Evolutionary conservation across 2,113 vertebrate species (phyloP), one percentile per base, ranked within the genome.

Genomic region (Nerophis ophidion): DNA sequence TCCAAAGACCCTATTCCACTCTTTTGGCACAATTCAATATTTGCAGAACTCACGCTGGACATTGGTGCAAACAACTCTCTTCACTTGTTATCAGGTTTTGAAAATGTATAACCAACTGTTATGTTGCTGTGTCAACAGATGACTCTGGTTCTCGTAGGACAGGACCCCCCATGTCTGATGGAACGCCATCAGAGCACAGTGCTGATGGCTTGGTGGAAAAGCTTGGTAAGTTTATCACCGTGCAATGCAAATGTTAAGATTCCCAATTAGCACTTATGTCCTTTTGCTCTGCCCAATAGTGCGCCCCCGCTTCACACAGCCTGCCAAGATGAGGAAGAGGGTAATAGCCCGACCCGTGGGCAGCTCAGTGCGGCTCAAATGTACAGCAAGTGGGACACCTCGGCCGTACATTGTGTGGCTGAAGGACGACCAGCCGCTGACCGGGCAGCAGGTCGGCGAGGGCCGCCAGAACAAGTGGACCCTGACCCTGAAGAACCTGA

Each of bases 381-480:
- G 97, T 5, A 87, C 93, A 7, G 97, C 97, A 62, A 95, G 92
- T 0, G 97, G 96, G 40, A 94, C 93, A 66, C 97, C 96, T 0
- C 89, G 92, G 34, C 97, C 97, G 0, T 95, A 98, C 68, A 97
- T 99, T 62, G 87, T 76, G 0, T 99, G 97, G 97, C 88, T 96
- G 70, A 99, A 99, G 86, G 96, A 98, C 52, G 93, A 92, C 84
- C 89, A 92, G 66, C 93, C 90, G 4, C 85, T 99, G 64, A 89
- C 85, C 0, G 87, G 90, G 13, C 90, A 90, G 9, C 94, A 95
- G 83, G 91, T 93, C 1, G 89, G 93, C 0, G 93, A 95, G 68
- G 92, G 90, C 66, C 92, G 94, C 34, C 95, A 93, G 86, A 98
- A 94, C 81, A 97, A 93, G 78, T 99, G 97, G 97, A 99, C 97